These are phyloP conservation scores for Vidua macroura DNA, from an alignment of 2,113 vertebrate genomes.

Conservation along the genomic window DNA sequence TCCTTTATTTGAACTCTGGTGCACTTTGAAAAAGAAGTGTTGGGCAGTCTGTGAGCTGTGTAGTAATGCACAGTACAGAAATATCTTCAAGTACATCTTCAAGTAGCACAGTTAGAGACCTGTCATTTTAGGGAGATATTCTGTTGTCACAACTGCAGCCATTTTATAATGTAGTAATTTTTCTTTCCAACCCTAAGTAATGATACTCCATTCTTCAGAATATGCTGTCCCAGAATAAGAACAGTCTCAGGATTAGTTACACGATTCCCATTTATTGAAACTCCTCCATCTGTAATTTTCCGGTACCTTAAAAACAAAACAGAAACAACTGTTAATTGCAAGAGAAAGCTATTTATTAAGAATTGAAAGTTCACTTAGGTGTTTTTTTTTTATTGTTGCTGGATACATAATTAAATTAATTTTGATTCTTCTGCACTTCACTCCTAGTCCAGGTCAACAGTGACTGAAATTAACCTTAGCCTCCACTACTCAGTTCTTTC, in stretches of 20 bases:
- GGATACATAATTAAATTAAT: not conserved
- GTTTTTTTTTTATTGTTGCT: not conserved
- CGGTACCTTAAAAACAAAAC: conserved; percentile 78
- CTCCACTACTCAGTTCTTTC: not conserved
- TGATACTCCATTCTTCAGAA: conserved; percentile 91
- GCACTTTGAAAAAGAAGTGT: not conserved
- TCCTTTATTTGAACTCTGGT: not conserved
- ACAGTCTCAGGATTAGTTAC: conserved; percentile 85
- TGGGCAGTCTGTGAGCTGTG: not conserved
- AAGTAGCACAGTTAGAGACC: not conserved
- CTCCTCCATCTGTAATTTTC: conserved; percentile 87
- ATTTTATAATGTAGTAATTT: conserved; percentile 93
- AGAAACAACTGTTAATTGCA: not conserved
- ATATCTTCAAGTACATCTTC: not conserved
- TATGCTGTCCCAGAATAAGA: conserved; percentile 85
- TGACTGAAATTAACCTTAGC: not conserved
- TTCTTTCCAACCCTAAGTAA: conserved; percentile 90
- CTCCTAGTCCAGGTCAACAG: not conserved
- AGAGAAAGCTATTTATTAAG: not conserved
- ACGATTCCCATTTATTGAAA: conserved; percentile 88
- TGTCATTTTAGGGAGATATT: accelerated
- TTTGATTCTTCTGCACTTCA: not conserved
- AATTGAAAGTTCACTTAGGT: not conserved
- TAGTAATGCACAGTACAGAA: not conserved
- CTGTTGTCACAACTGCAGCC: conserved; percentile 79